Percentiles rank a stretch among this genome's conserved stretches.
Conservation (phyloP, 92 coral and sea anemone species). For the Blastomussa wellsi region DNA sequence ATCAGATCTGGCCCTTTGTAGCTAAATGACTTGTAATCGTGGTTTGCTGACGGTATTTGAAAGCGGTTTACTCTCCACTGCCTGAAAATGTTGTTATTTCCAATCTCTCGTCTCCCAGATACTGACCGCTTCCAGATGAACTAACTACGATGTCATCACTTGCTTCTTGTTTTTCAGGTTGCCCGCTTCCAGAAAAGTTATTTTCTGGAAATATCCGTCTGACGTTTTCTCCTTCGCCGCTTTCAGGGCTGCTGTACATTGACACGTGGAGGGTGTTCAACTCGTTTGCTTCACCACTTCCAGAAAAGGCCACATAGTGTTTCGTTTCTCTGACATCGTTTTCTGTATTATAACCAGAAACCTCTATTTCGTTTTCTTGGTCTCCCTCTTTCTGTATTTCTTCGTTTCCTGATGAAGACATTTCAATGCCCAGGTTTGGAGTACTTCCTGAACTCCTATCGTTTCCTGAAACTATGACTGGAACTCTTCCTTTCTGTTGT, state of each 20-base stretch:
- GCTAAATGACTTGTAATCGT: too few relatives aligned
- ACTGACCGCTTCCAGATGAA: slow-evolving; percentile 27
- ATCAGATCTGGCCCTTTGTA: too few relatives aligned
- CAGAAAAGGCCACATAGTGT: not conserved
- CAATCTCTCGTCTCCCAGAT: not conserved
- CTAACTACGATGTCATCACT: not conserved
- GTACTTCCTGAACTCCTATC: not conserved
- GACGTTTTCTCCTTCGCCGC: not conserved
- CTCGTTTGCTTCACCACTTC: not conserved
- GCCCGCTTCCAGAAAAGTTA: slow-evolving; percentile 22
- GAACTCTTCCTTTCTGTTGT: slow-evolving; percentile 29
- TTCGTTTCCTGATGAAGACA: slow-evolving; percentile 18
- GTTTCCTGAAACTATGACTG: slow-evolving; percentile 2
- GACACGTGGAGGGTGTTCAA: not conserved
- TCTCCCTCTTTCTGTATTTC: not conserved
- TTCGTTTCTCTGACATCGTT: not conserved
- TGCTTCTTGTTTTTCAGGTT: not conserved
- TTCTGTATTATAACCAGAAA: not conserved
- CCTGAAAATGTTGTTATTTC: not conserved
- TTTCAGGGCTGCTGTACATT: slow-evolving; percentile 5
- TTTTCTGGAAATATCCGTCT: slow-evolving; percentile 21
- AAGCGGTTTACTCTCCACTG: not conserved
- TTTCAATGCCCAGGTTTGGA: not conserved
- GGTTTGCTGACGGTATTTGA: too few relatives aligned
- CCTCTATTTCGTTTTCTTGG: not conserved